Evolutionary conservation across 2,888 invertebrate genomes (phyloP), one percentile per base, ranked within the genome.

Genomic region (Xanthia togata): DNA sequence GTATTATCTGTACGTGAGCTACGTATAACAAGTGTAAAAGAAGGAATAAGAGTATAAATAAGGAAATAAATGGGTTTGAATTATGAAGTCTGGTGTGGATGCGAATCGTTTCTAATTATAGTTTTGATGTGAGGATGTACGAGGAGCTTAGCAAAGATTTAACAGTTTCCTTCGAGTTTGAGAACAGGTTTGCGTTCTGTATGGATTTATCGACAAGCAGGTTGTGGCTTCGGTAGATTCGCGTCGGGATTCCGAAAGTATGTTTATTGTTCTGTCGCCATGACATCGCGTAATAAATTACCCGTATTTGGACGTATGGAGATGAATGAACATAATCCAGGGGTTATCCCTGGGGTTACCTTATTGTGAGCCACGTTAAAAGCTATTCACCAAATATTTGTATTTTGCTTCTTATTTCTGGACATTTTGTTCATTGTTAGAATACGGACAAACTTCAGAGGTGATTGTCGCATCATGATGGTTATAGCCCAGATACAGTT

Each of bases 1-100:
- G 94, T 94, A 95, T 96, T 95, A 95, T 94, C 92, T 92, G 93
- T 95, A 95, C 95, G 96, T 96, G 96, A 94, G 94, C 89, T 92
- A 94, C 92, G 93, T 92, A 93, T 93, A 94, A 94, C 93, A 93
- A 95, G 94, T 94, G 92, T 93, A 93, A 94, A 93, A 93, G 92
- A 91, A 93, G 90, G 89, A 93, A 93, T 91, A 91, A 87, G 79
- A 89, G 91, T 92, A 92, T 92, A 92, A 93, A 94, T 93, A 94
- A 93, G 94, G 94, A 93, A 94, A 94, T 93, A 94, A 95, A 93
- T 93, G 93, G 92, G 89, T 90, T 90, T 91, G 92, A 92, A 93
- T 93, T 93, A 92, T 91, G 90, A 92, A 92, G 89, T 80, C 88
- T 89, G 87, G 83, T 89, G 85, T 88, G 87, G 90, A 90, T 90